Percentiles rank a stretch among this genome's conserved stretches.
These are phyloP conservation scores for Oncorhynchus nerka DNA, from an alignment of 2,113 vertebrate genomes.

Conservation along the genomic window DNA sequence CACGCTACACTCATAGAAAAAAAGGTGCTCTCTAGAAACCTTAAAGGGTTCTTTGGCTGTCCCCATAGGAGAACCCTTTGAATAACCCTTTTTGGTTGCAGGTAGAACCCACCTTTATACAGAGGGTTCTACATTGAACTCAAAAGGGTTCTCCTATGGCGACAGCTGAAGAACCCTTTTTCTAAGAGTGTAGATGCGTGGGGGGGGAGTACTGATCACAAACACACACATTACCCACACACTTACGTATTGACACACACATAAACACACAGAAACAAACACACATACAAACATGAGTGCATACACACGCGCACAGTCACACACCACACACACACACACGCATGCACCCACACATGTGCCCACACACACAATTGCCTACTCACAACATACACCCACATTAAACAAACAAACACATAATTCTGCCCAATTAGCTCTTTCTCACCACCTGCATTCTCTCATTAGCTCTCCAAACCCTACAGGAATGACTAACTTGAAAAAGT, in stretches of 20 bases:
- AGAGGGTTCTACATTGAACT: too few species aligned
- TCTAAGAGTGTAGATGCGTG: neutral
- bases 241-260: neutral
- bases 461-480: slow-evolving; percentile 12
- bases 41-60: too few species aligned
- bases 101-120: too few species aligned
- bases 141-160: too few species aligned
- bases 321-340: neutral
- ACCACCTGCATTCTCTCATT: slow-evolving; percentile 12
- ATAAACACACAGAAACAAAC: too few species aligned
- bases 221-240: neutral
- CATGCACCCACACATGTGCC: neutral
- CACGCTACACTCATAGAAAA: neutral
- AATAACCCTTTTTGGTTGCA: too few species aligned
- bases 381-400: too few species aligned
- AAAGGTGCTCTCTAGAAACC: too few species aligned
- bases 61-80: too few species aligned
- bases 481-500: neutral
- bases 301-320: neutral
- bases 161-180: too few species aligned
- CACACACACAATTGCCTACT: neutral
- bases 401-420: slow-evolving; percentile 5
- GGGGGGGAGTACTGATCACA: neutral
- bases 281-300: neutral
- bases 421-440: slow-evolving; percentile 21